Base-by-base conservation (phyloP, 2,113 vertebrate genomes). In the Sapajus apella region DNA sequence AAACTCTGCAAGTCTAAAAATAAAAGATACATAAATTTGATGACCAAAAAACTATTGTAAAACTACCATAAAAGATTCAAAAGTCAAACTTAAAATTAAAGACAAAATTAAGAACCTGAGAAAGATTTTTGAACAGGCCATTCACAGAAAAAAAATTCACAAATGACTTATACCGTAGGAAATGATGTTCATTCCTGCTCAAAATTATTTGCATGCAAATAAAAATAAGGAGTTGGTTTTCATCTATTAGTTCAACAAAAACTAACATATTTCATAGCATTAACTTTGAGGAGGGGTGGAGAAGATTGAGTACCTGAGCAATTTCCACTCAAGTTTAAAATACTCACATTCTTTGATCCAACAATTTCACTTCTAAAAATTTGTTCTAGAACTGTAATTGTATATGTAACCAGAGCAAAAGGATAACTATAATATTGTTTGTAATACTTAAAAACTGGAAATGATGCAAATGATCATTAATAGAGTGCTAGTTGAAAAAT, bases 161-260 rank as follows among this genome's bases (percentile, higher is more conserved):
- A 87, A 91, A 40, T 77, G 4, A 56, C 11, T 14, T 96, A 23
- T 45, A 89, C 79, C 8, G 81, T 86, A 58, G 43, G 43, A 77
- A 85, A 52, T 68, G 13, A 58, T 25, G 6, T 89, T 81, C 43
- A 52, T 30, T 30, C 30, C 14, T 95, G 40, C 16, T 77, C 43
- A 96, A 85, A 86, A 97, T 91, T 72, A 83, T 56, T 40, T 85
- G 70, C 80, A 68, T 45, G 23, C 3, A 86, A 96, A 61, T 90
- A 43, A 96, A 97, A 95, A 83, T 77, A 87, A 94, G 66, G n/a
- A 30, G 68, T 9, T 20, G 23, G 58, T 73, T 91, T 45, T 86
- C 9, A 89, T 25, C 3, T 82, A 17, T 76, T 25, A 35, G 35
- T 77, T 91, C 91, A 43, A 91, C 6, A 89, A 93, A 90, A 91